Evolutionary conservation across 2,797 vertebrate genomes (phyloP), one percentile per base, ranked within the genome.

Genomic region (Cuniculus paca): DNA sequence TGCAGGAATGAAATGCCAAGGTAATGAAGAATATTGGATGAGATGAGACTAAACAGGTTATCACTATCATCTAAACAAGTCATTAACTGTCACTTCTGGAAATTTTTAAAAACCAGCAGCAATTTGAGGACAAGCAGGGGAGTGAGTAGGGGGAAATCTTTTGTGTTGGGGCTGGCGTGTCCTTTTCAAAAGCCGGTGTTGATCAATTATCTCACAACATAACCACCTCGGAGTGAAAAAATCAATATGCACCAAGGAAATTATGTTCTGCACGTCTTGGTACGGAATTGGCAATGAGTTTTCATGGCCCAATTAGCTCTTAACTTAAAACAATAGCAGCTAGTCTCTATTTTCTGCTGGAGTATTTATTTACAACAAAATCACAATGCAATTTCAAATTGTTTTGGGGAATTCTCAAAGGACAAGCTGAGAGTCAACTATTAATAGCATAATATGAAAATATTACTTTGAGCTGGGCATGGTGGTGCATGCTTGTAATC

Each of bases 11-110:
- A 82, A 96, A 95, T 85, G 94, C 58, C 84, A 90, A 72, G 79
- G 68, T 95, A 91, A 97, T 95, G 74, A 98, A 92, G 95, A 97
- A 94, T 89, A 90, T 2, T 72, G 94, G 91, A 94, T 93, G 90
- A 80, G 92, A 97, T 58, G 48, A 96, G 90, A 98, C 75, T 97
- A 97, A 97, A 81, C 78, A 42, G 68, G 85, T 78, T 89, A 89
- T 97, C 94, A 97, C 96, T 98, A 86, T n/a, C 72, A 52, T 80
- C 74, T 60, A 75, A 80, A 50, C 89, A 97, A 94, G 95, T 91
- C 97, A 88, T 92, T 97, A 95, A 85, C 88, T 97, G 94, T 96
- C 95, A 96, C 72, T 93, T 91, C 95, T 6, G 48, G 54, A 60
- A 12, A 81, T 79, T 68, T 91, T 68, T 24, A 19, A 88, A 36